Base-by-base conservation (phyloP, 2,888 invertebrate genomes). In the Drosophila birchii region DNA sequence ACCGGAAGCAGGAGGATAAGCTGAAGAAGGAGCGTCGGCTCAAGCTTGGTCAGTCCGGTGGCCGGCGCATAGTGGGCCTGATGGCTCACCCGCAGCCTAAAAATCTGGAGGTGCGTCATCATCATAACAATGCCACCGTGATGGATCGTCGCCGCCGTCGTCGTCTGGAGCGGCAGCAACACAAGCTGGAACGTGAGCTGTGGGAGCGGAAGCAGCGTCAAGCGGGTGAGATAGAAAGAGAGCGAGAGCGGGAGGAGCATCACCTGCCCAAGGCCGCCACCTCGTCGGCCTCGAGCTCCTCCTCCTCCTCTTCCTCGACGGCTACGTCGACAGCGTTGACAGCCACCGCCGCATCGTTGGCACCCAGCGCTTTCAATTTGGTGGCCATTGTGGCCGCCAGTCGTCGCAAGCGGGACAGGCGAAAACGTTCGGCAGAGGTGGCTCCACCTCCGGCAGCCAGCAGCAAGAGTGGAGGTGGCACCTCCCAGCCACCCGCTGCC, bases 351-450 rank as follows among this genome's bases (percentile, higher is more conserved):
- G 89, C 90, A 6, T 81, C 89, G 49, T 56, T 91, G 63, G 90
- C 90, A 38, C 90, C 90, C 54, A 89, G 90, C 20, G 88, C 90
- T 23, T 61, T 91, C 41, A 91, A 92, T 77, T 81, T 92, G 63
- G 80, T 91, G 39, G 92, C 91, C 73, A 90, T 92, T 74, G 36
- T 91, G 73, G 92, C 91, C 20, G 91, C 91, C 12, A 84, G 91
- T 71, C 85, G 91, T 12, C 91, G 91, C 16, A 92, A 91, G 61
- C 89, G 91, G 14, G 91, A 91, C 9, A 81, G 92, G 11, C 87
- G 91, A 78, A 92, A 91, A 91, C 90, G 87, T 18, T 81, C 85
- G 0, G 57, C 70, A 11, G 63, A 51, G 4, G 41, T 57, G 8
- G 57, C 64, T 1, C 14, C 56, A 11, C 18, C 38, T 9, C 75